Evolutionary conservation across 2,797 vertebrate species (phyloP), one percentile per base, ranked within the genome.

Genomic region (Hypotaenidia philippensis): DNA sequence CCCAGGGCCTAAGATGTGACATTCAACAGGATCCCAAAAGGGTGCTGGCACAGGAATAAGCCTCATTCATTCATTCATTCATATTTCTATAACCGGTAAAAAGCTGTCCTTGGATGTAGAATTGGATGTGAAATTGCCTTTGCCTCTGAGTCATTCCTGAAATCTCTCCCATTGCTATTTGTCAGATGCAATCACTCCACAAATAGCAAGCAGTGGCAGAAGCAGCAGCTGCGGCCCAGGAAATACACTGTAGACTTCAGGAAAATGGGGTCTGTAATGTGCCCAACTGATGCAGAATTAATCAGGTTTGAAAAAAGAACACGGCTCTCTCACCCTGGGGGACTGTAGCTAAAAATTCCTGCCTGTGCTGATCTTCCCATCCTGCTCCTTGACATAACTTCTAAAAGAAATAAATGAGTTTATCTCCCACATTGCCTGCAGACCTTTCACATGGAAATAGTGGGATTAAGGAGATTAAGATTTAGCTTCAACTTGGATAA

Each of bases 391-490:
- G 83, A 94, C 74, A 83, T 90, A 93, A 94, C 96, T 96, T 94
- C 93, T 94, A 57, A 95, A 64, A 91, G 91, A 74, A 94, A 93
- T 79, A 96, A 96, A 94, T 89, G 77, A 93, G 93, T 93, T 96
- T 94, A 94, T 96, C 86, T 96, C 93, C 56, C 64, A 82, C 71
- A 88, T 89, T 95, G 94, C 95, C 80, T 2, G 5, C 61, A 94
- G 93, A 95, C 85, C 80, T 96, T 96, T 94, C 85, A 90, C 95
- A 94, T 95, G 94, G 89, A 96, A 96, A 95, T 95, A 94, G 87
- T 68, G 40, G 80, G 93, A 95, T 96, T 96, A 96, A 94, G 80
- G 63, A 96, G 96, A 94, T 96, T 94, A 96, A 96, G 80, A 79
- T 94, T 96, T 93, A 91, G 63, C 80, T 96, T 96, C 95, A 82